Evolutionary conservation across 1,140 invertebrate species (phyloP).

Genomic region (Campoletis sonorensis): DNA sequence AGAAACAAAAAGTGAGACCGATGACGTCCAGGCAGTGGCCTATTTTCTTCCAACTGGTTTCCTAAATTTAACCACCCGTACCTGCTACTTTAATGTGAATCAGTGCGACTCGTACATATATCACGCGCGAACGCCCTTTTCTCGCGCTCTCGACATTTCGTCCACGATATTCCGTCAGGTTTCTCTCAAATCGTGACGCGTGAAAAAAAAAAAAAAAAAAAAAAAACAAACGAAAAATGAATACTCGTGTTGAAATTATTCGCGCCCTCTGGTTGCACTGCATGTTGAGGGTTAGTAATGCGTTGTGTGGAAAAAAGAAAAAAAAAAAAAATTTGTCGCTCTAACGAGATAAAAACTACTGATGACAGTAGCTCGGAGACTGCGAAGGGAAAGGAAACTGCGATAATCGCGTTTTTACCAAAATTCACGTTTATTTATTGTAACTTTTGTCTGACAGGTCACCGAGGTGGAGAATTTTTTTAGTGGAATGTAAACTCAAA

Average conservation of each 20-base stretch:
- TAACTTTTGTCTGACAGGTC: not conserved
- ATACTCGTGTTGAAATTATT: not conserved
- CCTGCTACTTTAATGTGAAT: conserved; percentile 59
- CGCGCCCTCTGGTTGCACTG: not conserved
- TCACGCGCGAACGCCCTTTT: conserved; percentile 6
- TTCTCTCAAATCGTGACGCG: not conserved
- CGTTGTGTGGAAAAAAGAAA: not conserved
- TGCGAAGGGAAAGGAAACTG: not conserved
- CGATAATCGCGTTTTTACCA: not conserved
- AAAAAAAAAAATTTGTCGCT: not conserved
- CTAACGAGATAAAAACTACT: not conserved
- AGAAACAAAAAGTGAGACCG: conserved; percentile 33
- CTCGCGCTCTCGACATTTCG: not conserved
- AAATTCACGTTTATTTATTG: not conserved
- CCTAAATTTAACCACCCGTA: conserved; percentile 39
- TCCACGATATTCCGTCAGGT: conserved; percentile 14
- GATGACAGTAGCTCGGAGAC: not conserved
- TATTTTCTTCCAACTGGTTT: conserved; percentile 67
- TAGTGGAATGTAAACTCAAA: not conserved
- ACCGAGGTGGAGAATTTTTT: not conserved
- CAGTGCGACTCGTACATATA: conserved; percentile 44
- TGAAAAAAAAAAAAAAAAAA: conserved; percentile 3
- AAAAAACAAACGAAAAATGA: conserved; percentile 7
- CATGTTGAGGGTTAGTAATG: not conserved
- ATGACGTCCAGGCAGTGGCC: conserved; percentile 73